A percentile compares a stretch with the other conserved stretches of the same genome.
Conservation (phyloP, 2,888 invertebrate species). For the Andrena marginata region DNA sequence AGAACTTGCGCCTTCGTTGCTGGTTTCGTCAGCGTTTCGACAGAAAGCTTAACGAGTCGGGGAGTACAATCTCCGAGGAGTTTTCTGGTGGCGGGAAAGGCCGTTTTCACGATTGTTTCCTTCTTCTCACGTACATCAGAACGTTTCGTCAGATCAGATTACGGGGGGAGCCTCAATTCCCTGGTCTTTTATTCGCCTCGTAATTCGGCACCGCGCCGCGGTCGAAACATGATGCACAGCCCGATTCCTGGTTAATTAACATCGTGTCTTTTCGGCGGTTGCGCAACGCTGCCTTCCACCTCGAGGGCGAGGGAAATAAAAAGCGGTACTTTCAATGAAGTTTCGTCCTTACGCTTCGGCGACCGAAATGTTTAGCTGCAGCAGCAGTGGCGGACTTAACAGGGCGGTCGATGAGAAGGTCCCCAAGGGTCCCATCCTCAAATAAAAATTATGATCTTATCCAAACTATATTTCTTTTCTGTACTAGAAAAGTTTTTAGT, state of each 20-base stretch:
- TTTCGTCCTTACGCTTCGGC: no score
- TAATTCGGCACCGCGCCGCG: slow-evolving; percentile 21
- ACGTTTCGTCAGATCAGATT: slow-evolving; percentile 66
- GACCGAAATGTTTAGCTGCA: no score
- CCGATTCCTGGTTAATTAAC: slow-evolving; percentile 29
- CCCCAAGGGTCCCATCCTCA: no score
- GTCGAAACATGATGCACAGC: slow-evolving; percentile 7
- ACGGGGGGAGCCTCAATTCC: slow-evolving; percentile 28
- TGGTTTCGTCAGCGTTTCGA: slow-evolving; percentile 59
- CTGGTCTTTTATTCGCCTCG: background rate
- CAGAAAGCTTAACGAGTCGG: slow-evolving; percentile 49
- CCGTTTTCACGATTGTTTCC: slow-evolving; percentile 64
- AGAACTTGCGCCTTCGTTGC: slow-evolving; percentile 13
- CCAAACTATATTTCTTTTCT: no score
- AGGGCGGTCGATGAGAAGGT: no score
- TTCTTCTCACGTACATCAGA: slow-evolving; percentile 58
- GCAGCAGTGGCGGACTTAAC: no score
- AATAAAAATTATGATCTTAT: no score
- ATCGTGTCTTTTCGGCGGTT: slow-evolving; percentile 12
- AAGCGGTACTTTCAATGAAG: no score
- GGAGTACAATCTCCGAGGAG: slow-evolving; percentile 44
- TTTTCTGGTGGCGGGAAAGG: slow-evolving; percentile 39
- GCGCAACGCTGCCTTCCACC: background rate
- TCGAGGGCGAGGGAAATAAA: no score
- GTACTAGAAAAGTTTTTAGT: no score